Base-by-base conservation (phyloP, 2,888 invertebrate species). In the Drosophila phalerata region DNA sequence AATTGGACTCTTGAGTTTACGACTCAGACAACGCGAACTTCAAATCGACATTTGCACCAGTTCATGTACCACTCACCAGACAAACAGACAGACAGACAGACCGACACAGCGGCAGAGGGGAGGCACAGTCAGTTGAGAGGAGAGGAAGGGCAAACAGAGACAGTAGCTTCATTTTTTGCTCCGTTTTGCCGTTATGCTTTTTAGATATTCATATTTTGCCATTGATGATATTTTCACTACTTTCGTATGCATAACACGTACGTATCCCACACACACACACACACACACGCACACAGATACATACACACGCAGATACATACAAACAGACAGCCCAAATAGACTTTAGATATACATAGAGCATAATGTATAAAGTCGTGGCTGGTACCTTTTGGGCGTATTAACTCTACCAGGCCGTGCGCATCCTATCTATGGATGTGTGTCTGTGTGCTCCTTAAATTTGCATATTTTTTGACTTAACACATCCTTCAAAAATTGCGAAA, bases 151-250 rank as follows among this genome's bases (percentile, higher is more conserved):
- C 32, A 53, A 45, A 42, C 22, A 66, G 67, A 71, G 63, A 75
- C 71, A 76, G 52, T 66, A 49, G 66, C 77, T 73, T 66, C 77
- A 73, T 66, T 66, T 72, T 77, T 75, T 67, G 69, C 52, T 78
- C 71, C 79, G 74, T 78, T 85, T 87, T 64, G 32, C 72, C 79
- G 85, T 85, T 85, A 87, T 86, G 84, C 87, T 85, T 85, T 84
- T 86, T 86, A 86, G 87, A 85, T 86, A 86, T 86, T 86, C 85
- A 86, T 86, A 86, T 86, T 86, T 83, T 81, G 76, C 81, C 87
- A 86, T 87, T 86, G 85, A 86, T 86, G 85, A 86, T 86, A 86
- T 86, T 86, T 86, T 86, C 78, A 86, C 85, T 86, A 85, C 85
- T 87, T 87, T 81, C 76, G 87, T 87, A 86, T 86, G 85, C 85